Conservation (phyloP, 2,888 invertebrate species). For the Aleiodes alternator region DNA sequence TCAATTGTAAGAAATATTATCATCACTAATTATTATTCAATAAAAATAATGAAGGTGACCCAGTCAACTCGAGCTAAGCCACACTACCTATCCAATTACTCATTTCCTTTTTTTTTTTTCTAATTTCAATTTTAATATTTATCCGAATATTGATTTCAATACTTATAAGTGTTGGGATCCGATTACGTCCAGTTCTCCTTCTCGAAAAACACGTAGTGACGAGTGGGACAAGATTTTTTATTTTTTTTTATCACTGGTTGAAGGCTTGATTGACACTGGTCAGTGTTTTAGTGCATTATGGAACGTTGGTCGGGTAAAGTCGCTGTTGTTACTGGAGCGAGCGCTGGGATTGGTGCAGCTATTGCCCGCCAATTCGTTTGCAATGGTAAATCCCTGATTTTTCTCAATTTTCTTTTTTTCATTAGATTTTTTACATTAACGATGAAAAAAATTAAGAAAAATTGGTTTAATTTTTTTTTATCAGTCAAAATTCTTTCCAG, state of each 20-base stretch:
- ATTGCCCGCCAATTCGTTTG: constrained; percentile 71
- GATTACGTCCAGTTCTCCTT: constrained; percentile 43
- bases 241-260: constrained; percentile 43
- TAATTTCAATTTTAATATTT: constrained; percentile 29
- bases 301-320: constrained; percentile 75
- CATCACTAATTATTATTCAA: no score
- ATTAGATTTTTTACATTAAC: background rate
- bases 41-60: constrained; percentile 13
- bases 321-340: constrained; percentile 76
- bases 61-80: background rate
- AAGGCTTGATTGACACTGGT: constrained; percentile 27
- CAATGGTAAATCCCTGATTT: constrained; percentile 65
- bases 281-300: constrained; percentile 59
- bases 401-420: background rate
- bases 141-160: constrained; percentile 58
- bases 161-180: constrained; percentile 59
- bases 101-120: background rate
- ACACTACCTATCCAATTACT: constrained; percentile 10
- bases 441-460: background rate
- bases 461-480: no score
- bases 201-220: background rate
- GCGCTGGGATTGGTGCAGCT: constrained; percentile 75
- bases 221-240: background rate
- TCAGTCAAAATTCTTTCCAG: no score
- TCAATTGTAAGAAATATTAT: no score